Percentiles rank a stretch among this genome's conserved stretches.
Conservation (phyloP, 92 coral and sea anemone species). For the Siderastrea siderea region DNA sequence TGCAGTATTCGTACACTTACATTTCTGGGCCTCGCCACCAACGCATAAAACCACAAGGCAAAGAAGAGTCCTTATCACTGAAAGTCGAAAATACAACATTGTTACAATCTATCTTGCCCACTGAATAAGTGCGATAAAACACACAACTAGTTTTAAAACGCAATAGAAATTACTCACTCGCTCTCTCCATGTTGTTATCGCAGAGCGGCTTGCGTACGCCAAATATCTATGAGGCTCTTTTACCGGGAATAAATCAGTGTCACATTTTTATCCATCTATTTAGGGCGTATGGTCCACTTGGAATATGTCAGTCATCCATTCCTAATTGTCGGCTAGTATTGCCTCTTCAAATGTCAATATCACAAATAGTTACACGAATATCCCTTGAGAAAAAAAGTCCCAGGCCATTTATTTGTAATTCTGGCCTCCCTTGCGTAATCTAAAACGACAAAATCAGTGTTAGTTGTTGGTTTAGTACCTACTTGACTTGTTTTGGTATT, state of each 20-base stretch:
- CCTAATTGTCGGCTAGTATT: background rate
- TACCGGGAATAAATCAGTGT: background rate
- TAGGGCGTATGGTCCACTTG: constrained; percentile 6
- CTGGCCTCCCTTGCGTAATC: too few relatives aligned
- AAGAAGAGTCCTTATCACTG: constrained; percentile 2
- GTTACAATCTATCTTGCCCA: background rate
- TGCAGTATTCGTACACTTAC: constrained; percentile 1
- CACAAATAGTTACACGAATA: constrained; percentile 1
- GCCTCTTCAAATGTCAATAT: background rate
- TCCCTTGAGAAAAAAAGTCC: background rate
- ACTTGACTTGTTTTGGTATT: background rate
- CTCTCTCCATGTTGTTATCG: background rate
- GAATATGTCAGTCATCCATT: constrained; percentile 22
- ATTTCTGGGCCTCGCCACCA: background rate
- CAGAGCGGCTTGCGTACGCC: background rate
- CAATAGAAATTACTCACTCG: constrained; percentile 3
- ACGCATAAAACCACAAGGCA: constrained; percentile 20
- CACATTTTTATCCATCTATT: background rate
- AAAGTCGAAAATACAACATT: background rate
- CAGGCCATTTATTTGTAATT: too few relatives aligned
- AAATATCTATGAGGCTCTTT: background rate
- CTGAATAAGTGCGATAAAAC: background rate
- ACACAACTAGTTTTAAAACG: background rate
- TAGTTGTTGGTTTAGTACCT: background rate
- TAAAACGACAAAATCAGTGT: too few relatives aligned